Evolutionary conservation across 2,113 vertebrate species (phyloP).

Genomic region (Pedionomus torquatus): DNA sequence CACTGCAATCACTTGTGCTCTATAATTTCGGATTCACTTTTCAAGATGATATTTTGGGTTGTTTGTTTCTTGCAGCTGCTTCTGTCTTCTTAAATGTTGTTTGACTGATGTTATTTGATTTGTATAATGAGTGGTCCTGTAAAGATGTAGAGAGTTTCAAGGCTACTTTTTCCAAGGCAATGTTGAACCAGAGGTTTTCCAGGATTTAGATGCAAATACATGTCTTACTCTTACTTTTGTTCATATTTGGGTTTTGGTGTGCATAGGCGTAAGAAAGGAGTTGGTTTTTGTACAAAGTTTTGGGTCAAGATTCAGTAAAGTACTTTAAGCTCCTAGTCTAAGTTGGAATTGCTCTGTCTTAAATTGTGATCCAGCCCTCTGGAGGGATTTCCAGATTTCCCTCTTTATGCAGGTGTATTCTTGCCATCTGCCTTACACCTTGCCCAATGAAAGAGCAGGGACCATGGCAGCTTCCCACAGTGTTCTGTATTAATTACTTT

Average conservation of each 20-base stretch:
- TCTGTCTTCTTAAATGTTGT: neutral
- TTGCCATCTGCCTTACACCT: neutral
- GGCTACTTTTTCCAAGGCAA: neutral
- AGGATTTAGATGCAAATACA: neutral
- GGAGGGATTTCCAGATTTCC: neutral
- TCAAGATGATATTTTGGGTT: neutral
- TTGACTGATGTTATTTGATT: neutral
- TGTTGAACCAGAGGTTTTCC: neutral
- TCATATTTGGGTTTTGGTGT: neutral
- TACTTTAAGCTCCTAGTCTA: neutral
- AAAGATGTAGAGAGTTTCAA: neutral
- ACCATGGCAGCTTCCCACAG: neutral
- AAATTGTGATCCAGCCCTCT: neutral
- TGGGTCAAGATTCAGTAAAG: neutral
- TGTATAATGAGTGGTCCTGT: neutral
- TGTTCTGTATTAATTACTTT: neutral
- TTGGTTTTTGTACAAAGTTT: neutral
- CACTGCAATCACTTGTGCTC: neutral
- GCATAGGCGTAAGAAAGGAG: rapidly evolving
- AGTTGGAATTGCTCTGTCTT: neutral
- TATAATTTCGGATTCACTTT: neutral
- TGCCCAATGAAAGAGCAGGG: neutral
- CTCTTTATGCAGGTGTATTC: neutral
- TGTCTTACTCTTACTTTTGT: neutral
- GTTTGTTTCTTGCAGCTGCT: neutral